Evolutionary conservation across 2,797 vertebrate genomes (phyloP).

Genomic region (Argentina silus): DNA sequence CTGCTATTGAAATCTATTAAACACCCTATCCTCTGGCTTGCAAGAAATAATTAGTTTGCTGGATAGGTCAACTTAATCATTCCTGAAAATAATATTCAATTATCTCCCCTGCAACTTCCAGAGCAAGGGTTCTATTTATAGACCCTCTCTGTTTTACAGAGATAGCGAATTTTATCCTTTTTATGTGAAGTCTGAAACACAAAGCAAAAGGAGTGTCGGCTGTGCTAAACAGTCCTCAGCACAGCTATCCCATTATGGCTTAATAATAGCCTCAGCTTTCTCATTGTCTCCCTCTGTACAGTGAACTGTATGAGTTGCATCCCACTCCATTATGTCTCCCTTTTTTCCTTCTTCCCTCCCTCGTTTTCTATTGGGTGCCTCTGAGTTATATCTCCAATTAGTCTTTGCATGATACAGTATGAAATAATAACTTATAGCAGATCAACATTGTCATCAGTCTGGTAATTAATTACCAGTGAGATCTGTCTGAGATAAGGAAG

Average conservation of each 20-base stretch:
- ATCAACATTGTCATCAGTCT: constrained; percentile 45
- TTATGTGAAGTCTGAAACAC: constrained; percentile 66
- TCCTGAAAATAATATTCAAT: constrained; percentile 86
- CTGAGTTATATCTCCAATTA: constrained; percentile 69
- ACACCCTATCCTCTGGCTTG: constrained; percentile 68
- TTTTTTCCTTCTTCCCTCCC: constrained; percentile 29
- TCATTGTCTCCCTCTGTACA: constrained; percentile 58
- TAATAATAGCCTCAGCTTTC: constrained; percentile 65
- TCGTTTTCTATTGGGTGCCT: constrained; percentile 49
- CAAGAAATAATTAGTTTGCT: constrained; percentile 81
- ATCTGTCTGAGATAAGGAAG: constrained; percentile 10
- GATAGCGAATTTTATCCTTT: constrained; percentile 72
- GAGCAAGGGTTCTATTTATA: constrained; percentile 78
- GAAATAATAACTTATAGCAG: constrained; percentile 49
- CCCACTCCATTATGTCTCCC: constrained; percentile 48
- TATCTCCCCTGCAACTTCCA: constrained; percentile 77
- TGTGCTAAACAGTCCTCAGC: constrained; percentile 58
- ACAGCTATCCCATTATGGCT: constrained; percentile 67
- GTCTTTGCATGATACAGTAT: constrained; percentile 49
- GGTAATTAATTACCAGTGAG: constrained; percentile 37
- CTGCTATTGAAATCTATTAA: constrained; percentile 75
- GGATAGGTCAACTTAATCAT: constrained; percentile 83
- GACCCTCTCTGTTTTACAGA: constrained; percentile 68
- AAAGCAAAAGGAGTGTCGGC: constrained; percentile 60
- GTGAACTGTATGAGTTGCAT: constrained; percentile 49